A percentile compares a stretch with the other conserved stretches of the same genome.
These are phyloP conservation scores for Silurus meridionalis DNA, from an alignment of 2,113 vertebrate genomes.

Conservation along the genomic window DNA sequence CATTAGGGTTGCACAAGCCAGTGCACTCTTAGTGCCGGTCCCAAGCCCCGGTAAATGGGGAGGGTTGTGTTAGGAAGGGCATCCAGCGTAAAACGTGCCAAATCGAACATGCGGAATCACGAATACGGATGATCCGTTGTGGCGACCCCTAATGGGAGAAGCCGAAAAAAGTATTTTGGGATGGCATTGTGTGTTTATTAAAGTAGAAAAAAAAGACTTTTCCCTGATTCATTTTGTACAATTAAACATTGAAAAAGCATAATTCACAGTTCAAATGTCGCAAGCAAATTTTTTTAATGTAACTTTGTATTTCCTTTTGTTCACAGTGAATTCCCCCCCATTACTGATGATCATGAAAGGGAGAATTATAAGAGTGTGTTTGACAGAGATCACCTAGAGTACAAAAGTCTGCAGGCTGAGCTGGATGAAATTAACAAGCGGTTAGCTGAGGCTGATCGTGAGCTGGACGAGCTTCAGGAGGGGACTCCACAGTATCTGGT, in stretches of 20 bases:
- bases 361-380: conserved; percentile 77
- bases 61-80: no score
- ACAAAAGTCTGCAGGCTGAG: conserved; percentile 77
- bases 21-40: no score
- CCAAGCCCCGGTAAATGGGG: no score
- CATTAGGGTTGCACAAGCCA: no score
- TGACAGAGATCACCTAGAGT: conserved; percentile 78
- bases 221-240: neutral
- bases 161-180: no score
- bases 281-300: no score
- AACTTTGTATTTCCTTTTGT: neutral
- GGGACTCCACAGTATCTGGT: conserved; percentile 79
- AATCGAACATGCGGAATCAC: no score
- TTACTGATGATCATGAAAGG: conserved; percentile 68
- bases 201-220: neutral
- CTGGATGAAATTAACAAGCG: conserved; percentile 77
- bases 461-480: conserved; percentile 77
- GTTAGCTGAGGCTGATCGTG: conserved; percentile 72
- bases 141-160: no score
- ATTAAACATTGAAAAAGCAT: no score
- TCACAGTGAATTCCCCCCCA: conserved; percentile 74
- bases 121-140: no score
- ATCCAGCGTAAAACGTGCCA: no score
- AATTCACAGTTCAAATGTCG: neutral
- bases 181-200: neutral